Evolutionary conservation across 2,888 invertebrate genomes (phyloP), one percentile per base, ranked within the genome.

Genomic region (Drosophila infuscata): DNA sequence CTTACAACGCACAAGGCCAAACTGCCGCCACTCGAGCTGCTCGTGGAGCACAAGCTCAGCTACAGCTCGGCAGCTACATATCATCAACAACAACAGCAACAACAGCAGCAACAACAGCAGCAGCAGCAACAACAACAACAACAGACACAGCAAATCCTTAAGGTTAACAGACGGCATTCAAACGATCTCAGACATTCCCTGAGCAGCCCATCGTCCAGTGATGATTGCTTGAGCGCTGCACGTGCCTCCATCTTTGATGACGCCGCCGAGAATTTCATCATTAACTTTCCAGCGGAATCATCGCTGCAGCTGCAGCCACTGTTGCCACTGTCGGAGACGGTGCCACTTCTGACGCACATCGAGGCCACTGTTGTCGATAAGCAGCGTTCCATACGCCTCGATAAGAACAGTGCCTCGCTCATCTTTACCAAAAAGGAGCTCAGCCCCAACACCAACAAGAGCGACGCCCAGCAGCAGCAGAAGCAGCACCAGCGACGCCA

Each of bases 391-490:
- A 92, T 93, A 76, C 90, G 92, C 54, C 79, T 93, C 35, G 92
- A 82, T 36, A 93, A 93, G 76, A 93, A 92, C 65, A 92, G 92
- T 78, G 92, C 92, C 53, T 93, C 93, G 62, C 84, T 93, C 64
- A 93, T 93, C 49, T 93, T 93, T 64, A 93, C 93, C 38, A 91
- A 91, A 68, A 93, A 93, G 80, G 92, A 93, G 58, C 64, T 85
- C 12, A 60, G 46, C 48, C 41, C 70, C 25, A 43, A 15, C 12
- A 6, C 17, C 38, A 56, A 38, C 29, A n/a, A 46, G 25, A 46
- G 25, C 29, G 46, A 9, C 29, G 20, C 29, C 5, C 89, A 88
- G 46, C 83, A 85, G 48, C 11, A 48, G 11, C 43, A 29, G 25
- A 67, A 76, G 15, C 69, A 60, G 9, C 67, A 54, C 30, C 72